phyloP scores from a whole-genome alignment of 2,797 vertebrate species.

The Oophaga sylvatica region DNA sequence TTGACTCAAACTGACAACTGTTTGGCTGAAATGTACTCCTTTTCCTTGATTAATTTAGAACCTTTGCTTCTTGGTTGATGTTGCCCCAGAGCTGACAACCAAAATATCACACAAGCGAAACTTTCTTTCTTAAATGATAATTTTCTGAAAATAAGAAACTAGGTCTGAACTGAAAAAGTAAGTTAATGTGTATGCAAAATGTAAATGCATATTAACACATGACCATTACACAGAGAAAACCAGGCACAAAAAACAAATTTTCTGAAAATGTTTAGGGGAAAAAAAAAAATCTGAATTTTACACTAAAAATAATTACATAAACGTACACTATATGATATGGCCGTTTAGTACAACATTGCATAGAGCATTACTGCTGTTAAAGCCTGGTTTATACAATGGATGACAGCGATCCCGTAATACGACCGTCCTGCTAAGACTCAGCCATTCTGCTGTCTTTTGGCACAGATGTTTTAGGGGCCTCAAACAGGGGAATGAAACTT shows the following conservation, averaged over 20 bases:
- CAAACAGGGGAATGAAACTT: slow-evolving; percentile 59
- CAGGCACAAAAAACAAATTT: not conserved
- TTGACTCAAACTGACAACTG: too few species aligned
- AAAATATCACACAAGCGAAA: too few species aligned
- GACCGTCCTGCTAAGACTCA: slow-evolving; percentile 59
- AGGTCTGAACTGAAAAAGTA: too few species aligned
- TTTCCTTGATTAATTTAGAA: too few species aligned
- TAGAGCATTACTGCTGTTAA: slow-evolving; percentile 1
- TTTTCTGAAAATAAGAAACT: not conserved
- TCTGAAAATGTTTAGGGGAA: not conserved
- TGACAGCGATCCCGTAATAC: slow-evolving; percentile 64
- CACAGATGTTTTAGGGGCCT: slow-evolving; percentile 66
- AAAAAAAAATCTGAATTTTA: not conserved
- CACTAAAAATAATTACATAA: too few species aligned
- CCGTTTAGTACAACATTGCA: not conserved
- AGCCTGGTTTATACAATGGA: slow-evolving; percentile 60
- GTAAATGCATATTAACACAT: too few species aligned
- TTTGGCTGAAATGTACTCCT: too few species aligned
- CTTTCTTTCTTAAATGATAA: not conserved
- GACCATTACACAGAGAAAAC: too few species aligned
- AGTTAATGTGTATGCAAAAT: too few species aligned
- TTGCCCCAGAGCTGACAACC: too few species aligned
- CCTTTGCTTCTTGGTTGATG: too few species aligned
- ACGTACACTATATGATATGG: too few species aligned
- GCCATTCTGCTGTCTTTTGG: slow-evolving; percentile 61